Base-by-base conservation (phyloP, 1,140 invertebrate genomes). In the Drosophila sp. region DNA sequence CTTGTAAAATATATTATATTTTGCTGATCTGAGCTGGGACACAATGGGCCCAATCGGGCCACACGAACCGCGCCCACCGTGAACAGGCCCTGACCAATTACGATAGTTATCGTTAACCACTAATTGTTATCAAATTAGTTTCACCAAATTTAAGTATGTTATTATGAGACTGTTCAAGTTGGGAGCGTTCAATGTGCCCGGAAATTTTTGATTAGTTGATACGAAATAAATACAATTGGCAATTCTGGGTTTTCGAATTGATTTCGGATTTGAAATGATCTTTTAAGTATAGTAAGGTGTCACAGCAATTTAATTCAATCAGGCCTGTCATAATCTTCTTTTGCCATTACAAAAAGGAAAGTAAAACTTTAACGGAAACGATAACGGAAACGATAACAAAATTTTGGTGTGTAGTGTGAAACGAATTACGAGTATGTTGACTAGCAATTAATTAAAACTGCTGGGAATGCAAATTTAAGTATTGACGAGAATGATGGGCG, bases 281-380 rank as follows among this genome's bases (percentile, higher is more conserved):
- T 58, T 66, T 70, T 76, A 87, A 89, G 82, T 87, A 87, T 87
- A 87, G 82, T 87, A 87, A 87, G 83, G 82, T 87, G 82, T 87
- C 79, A 87, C 78, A 89, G 66, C 75, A 86, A 87, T 82, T 82
- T 71, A 45, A 36, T 54, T 69, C 73, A 14, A 53, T 79, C 21
- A 64, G 73, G 62, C 64, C 78, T 80, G 72, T 56, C 64, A 58
- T 43, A 69, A 51, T 57, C 32, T 40, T 36, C 4, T 61, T 41
- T 9, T 54, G 53, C 43, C 34, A 56, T 61, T 34, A 21, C 21
- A 21, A 40, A 73, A 80, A 43, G 0, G 8, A 21, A 71, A 53
- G 54, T 38, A 29, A 61, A 66, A 57, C 54, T n/a, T n/a, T n/a
- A 29, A 45, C 51, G 40, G 50, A 57, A 53, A 67, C 62, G 14